Conservation (phyloP, 2,888 invertebrate genomes). For the Neoascia interrupta region DNA sequence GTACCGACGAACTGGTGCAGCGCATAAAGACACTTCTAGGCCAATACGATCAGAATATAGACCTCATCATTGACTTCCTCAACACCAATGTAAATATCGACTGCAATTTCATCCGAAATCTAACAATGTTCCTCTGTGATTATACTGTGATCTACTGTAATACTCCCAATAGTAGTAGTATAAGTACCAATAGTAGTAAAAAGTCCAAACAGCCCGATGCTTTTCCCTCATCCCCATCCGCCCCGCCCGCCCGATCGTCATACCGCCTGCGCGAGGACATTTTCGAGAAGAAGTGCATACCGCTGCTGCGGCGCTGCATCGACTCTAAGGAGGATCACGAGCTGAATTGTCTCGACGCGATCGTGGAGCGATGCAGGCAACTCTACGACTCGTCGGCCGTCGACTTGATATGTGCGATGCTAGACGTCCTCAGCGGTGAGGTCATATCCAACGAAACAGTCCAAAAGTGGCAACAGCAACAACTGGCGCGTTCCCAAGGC, state of each 20-base stretch:
- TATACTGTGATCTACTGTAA: slow-evolving; percentile 73
- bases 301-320: slow-evolving; percentile 75
- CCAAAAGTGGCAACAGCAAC: slow-evolving; percentile 74
- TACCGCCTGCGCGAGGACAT: slow-evolving; percentile 53
- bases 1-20: slow-evolving; percentile 73
- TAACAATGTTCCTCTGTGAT: slow-evolving; percentile 77
- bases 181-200: slow-evolving; percentile 53
- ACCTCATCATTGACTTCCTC: slow-evolving; percentile 77
- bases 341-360: slow-evolving; percentile 75
- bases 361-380: slow-evolving; percentile 73
- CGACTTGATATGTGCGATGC: slow-evolving; percentile 73
- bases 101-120: slow-evolving; percentile 74
- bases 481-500: background rate
- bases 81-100: slow-evolving; percentile 77
- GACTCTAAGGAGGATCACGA: slow-evolving; percentile 75
- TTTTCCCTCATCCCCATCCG: slow-evolving; percentile 11
- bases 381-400: slow-evolving; percentile 72
- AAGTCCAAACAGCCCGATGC: slow-evolving; percentile 46
- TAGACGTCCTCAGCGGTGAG: slow-evolving; percentile 75
- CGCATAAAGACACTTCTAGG: slow-evolving; percentile 74
- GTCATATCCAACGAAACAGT: slow-evolving; percentile 77
- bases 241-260: background rate
- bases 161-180: slow-evolving; percentile 55
- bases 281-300: slow-evolving; percentile 74
- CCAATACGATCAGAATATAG: slow-evolving; percentile 71